Percentiles rank a stretch among this genome's conserved stretches.
Evolutionary conservation across 2,113 vertebrate species (phyloP).

Genomic region (Pionites leucogaster): DNA sequence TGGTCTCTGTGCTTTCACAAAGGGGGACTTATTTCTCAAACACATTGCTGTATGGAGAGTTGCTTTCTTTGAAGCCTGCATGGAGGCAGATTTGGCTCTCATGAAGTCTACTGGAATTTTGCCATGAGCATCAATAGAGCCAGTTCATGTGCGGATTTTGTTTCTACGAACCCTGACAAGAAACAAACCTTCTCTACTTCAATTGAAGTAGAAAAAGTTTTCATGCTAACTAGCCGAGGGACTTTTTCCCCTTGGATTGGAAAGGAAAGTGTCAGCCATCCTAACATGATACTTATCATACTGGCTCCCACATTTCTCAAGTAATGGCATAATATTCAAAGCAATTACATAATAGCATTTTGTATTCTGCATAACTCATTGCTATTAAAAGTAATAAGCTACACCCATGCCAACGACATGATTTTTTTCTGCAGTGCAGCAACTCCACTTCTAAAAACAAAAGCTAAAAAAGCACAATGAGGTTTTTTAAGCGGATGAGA

Average conservation of each 20-base stretch:
- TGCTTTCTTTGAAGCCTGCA: background rate
- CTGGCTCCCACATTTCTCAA: constrained; percentile 3
- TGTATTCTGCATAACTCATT: constrained; percentile 5
- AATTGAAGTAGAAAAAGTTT: background rate
- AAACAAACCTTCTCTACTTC: background rate
- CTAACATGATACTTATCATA: background rate
- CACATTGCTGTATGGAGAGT: background rate
- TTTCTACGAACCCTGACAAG: background rate
- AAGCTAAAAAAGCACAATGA: background rate
- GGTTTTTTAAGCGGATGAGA: constrained; percentile 6
- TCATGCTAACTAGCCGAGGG: background rate
- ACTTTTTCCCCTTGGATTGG: background rate
- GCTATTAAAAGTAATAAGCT: constrained; percentile 19
- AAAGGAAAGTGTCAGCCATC: background rate
- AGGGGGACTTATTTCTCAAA: background rate
- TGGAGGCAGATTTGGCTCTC: background rate
- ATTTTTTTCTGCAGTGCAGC: constrained; percentile 21
- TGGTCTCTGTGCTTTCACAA: background rate
- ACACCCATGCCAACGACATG: constrained; percentile 15
- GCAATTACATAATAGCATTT: constrained; percentile 39
- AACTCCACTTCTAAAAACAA: background rate
- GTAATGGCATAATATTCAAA: constrained; percentile 2
- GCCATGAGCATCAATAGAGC: background rate
- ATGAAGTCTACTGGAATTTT: background rate
- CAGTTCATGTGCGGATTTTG: background rate